phyloP scores from a whole-genome alignment of 2,888 invertebrate species.

The Agonopterix alstromeriana region DNA sequence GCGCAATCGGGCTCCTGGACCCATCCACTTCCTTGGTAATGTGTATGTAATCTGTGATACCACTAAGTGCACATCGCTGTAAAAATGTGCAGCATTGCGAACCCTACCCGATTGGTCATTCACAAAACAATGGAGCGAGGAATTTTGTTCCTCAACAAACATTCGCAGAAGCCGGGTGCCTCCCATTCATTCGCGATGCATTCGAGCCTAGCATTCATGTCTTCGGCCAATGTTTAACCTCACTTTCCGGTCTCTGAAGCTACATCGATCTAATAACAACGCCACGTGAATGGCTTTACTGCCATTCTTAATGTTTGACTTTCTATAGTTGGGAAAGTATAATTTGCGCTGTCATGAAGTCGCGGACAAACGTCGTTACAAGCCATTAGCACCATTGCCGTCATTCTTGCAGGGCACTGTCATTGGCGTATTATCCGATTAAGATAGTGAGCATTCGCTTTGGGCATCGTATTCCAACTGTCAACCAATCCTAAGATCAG shows the following conservation, averaged over 20 bases:
- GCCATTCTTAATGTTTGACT: slow-evolving; percentile 60
- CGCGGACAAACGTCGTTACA: slow-evolving; percentile 42
- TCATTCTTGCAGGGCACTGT: slow-evolving; percentile 29
- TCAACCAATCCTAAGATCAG: too few relatives aligned
- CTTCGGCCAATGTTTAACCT: slow-evolving; percentile 52
- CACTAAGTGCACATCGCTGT: too few relatives aligned
- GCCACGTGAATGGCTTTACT: slow-evolving; percentile 42
- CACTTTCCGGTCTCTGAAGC: slow-evolving; percentile 48
- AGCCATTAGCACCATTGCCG: slow-evolving; percentile 53
- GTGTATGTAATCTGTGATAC: too few relatives aligned
- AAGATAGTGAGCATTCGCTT: not conserved
- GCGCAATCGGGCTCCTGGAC: too few relatives aligned
- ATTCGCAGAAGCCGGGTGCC: slow-evolving; percentile 48
- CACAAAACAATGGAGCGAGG: slow-evolving; percentile 53
- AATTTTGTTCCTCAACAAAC: slow-evolving; percentile 54
- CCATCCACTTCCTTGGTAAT: too few relatives aligned
- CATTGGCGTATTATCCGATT: not conserved
- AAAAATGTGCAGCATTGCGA: not conserved
- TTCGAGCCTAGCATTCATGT: slow-evolving; percentile 39
- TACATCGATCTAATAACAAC: slow-evolving; percentile 55
- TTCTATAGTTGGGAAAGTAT: slow-evolving; percentile 68
- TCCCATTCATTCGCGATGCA: slow-evolving; percentile 46
- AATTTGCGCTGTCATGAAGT: slow-evolving; percentile 46
- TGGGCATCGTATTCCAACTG: too few relatives aligned
- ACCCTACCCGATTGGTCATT: slow-evolving; percentile 13